Evolutionary conservation across 2,113 vertebrate genomes (phyloP).

Genomic region (Nestor notabilis): DNA sequence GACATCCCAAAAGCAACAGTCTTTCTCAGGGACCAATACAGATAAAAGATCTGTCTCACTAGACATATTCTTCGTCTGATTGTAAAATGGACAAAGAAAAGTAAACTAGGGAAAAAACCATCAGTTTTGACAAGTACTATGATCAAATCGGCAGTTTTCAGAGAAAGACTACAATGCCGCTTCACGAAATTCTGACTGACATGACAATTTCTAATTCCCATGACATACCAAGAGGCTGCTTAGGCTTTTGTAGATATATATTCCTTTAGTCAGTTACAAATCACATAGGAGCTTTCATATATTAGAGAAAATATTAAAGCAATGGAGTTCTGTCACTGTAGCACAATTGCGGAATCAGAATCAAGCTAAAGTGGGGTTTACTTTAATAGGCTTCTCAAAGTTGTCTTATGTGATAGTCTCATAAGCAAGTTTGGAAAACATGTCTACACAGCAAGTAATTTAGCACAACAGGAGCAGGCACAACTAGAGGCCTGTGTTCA

Average conservation of each 20-base stretch:
- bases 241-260: not conserved
- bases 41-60: not conserved
- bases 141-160: not conserved
- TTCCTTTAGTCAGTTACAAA: not conserved
- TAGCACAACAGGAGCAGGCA: not conserved
- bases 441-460: not conserved
- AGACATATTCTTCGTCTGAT: not conserved
- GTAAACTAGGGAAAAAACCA: not conserved
- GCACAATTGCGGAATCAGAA: not conserved
- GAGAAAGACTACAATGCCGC: not conserved
- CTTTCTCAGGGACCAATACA: not conserved
- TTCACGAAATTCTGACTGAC: conserved; percentile 1
- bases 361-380: not conserved
- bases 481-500: not conserved
- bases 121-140: not conserved
- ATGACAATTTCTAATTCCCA: not conserved
- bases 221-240: not conserved
- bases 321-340: not conserved
- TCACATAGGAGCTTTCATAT: not conserved
- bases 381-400: not conserved
- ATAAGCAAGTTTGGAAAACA: not conserved
- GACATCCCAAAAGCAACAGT: not conserved
- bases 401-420: not conserved
- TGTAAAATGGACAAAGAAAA: conserved; percentile 2
- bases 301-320: not conserved